A percentile compares a stretch with the other conserved stretches of the same genome.
Conservation (phyloP, 2,113 vertebrate species). For the Heterocephalus glaber region DNA sequence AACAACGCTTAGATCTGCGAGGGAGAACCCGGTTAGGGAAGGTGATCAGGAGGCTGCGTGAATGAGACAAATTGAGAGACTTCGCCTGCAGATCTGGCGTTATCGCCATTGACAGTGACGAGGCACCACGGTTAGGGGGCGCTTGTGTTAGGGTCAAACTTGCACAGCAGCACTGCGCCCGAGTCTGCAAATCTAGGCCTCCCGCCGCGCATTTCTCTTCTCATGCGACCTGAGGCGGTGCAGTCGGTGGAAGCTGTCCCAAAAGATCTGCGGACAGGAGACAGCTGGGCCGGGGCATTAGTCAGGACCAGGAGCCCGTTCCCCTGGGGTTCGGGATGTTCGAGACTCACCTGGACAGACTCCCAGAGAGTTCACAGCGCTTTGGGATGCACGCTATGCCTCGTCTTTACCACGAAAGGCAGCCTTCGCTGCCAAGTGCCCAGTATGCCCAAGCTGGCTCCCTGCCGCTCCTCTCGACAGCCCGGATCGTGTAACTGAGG, state of each 20-base stretch:
- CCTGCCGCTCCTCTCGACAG: neutral
- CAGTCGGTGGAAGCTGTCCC: neutral
- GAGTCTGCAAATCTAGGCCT: too few relatives aligned
- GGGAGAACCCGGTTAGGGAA: neutral
- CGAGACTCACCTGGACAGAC: neutral
- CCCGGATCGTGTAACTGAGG: neutral
- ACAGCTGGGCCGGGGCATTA: rapidly evolving
- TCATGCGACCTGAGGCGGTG: neutral
- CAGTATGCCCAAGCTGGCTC: neutral
- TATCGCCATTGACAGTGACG: neutral
- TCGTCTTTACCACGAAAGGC: neutral
- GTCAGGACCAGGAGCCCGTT: neutral
- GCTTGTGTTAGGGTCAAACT: too few relatives aligned
- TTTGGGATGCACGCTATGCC: neutral
- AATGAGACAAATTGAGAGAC: neutral
- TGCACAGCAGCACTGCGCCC: too few relatives aligned
- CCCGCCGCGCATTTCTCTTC: neutral
- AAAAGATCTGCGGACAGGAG: neutral
- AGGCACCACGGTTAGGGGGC: neutral
- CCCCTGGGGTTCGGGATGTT: neutral
- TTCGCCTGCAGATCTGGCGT: neutral
- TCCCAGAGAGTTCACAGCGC: neutral
- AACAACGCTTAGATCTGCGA: neutral
- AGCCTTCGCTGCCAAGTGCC: neutral
- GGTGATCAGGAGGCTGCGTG: neutral